These are phyloP conservation scores for Drosophila stalkeri DNA, from an alignment of 2,888 invertebrate genomes.

Conservation along the genomic window DNA sequence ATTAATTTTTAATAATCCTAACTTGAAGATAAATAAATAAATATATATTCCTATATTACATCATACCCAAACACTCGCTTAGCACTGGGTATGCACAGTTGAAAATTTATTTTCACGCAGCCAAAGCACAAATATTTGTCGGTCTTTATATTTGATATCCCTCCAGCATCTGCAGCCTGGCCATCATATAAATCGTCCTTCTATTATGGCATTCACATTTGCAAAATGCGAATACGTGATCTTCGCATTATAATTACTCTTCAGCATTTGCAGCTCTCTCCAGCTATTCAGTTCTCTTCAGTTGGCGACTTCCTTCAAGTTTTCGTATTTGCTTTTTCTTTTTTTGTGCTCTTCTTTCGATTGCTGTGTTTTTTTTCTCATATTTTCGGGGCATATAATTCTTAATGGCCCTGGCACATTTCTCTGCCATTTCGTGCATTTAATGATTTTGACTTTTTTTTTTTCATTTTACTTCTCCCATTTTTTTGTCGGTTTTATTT, in stretches of 20 bases:
- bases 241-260: slow-evolving; percentile 77
- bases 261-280: slow-evolving; percentile 5
- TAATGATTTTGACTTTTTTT: slow-evolving; percentile 70
- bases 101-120: slow-evolving; percentile 55
- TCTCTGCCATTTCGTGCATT: slow-evolving; percentile 79
- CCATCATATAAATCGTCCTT: slow-evolving; percentile 73
- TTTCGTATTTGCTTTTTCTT: slow-evolving; percentile 9
- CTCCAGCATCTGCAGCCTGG: slow-evolving; percentile 21
- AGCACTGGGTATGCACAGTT: slow-evolving; percentile 22
- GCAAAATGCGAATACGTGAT: slow-evolving; percentile 78
- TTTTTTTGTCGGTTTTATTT: slow-evolving; percentile 55
- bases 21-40: no score
- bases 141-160: slow-evolving; percentile 35
- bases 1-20: no score
- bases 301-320: slow-evolving; percentile 12
- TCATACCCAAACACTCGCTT: neutral
- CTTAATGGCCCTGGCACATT: slow-evolving; percentile 80
- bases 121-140: slow-evolving; percentile 23
- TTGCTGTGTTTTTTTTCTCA: neutral
- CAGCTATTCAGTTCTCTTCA: slow-evolving; percentile 13
- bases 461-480: slow-evolving; percentile 25
- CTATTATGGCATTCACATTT: slow-evolving; percentile 73
- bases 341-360: slow-evolving; percentile 1
- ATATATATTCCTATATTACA: neutral
- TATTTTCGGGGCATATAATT: slow-evolving; percentile 57